Conservation (phyloP, 1,140 invertebrate genomes). For the Olivierus martensii region DNA sequence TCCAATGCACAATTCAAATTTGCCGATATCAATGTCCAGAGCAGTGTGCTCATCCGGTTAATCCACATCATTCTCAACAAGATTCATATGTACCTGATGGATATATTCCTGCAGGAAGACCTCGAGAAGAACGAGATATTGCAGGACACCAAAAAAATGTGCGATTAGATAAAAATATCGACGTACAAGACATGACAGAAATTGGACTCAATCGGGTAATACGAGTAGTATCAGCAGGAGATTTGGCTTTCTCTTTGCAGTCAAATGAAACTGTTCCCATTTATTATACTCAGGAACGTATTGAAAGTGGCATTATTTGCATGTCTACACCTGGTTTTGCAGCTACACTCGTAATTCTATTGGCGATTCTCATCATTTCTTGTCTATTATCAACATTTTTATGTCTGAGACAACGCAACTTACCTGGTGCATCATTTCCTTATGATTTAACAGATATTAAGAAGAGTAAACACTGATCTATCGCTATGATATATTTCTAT, state of each 20-base stretch:
- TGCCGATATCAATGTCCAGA: constrained; percentile 18
- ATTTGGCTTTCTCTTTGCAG: constrained; percentile 9
- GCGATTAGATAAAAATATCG: background rate
- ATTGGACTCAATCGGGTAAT: constrained; percentile 25
- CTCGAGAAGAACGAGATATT: constrained; percentile 14
- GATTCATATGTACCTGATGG: background rate
- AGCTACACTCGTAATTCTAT: constrained; percentile 60
- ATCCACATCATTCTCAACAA: background rate
- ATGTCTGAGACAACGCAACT: constrained; percentile 13
- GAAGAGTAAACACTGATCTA: background rate
- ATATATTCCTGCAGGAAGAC: constrained; percentile 5
- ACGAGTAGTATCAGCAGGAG: constrained; percentile 40
- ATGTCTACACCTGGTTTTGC: constrained; percentile 86
- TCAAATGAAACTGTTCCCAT: background rate
- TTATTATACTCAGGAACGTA: background rate
- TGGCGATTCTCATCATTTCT: constrained; percentile 62
- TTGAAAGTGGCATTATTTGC: constrained; percentile 52
- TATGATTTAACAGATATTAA: background rate
- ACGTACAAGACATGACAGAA: constrained; percentile 16
- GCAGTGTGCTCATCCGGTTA: constrained; percentile 13
- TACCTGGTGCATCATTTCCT: background rate
- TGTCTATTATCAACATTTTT: constrained; percentile 69
- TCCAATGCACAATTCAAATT: constrained; percentile 28
- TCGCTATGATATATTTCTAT: too few species aligned
- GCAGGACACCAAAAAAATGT: background rate